phyloP scores from a whole-genome alignment of 2,888 invertebrate genomes.

The Drosophila monieri region DNA sequence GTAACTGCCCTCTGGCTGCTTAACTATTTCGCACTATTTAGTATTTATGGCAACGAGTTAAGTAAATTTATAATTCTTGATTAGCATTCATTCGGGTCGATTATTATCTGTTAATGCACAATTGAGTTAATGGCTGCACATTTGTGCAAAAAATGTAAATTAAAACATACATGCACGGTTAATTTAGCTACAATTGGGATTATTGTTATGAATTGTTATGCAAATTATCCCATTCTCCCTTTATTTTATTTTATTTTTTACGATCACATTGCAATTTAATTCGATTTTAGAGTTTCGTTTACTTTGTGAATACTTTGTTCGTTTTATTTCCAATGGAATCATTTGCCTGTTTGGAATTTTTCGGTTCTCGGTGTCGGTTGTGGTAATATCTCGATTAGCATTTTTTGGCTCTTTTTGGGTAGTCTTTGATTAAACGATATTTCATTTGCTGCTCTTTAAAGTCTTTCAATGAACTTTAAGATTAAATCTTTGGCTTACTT shows the following conservation, averaged over 20 bases:
- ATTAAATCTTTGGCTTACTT: conserved; percentile 48
- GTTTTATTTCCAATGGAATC: conserved; percentile 73
- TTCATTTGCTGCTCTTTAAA: conserved; percentile 20
- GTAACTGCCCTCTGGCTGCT: conserved; percentile 12
- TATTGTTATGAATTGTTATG: conserved; percentile 42
- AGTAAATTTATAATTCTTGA: conserved; percentile 30
- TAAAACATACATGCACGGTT: conserved; percentile 32
- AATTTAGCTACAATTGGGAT: conserved; percentile 34
- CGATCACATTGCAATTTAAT: conserved; percentile 71
- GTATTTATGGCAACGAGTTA: conserved; percentile 34
- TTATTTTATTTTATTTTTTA: conserved; percentile 24
- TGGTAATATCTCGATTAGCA: conserved; percentile 6
- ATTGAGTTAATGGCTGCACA: conserved; percentile 29
- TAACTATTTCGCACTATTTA: conserved; percentile 25
- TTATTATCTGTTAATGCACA: conserved; percentile 29
- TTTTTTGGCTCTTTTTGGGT: not conserved
- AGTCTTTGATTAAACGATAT: not conserved
- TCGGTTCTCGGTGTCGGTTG: conserved; percentile 6
- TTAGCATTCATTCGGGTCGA: conserved; percentile 30
- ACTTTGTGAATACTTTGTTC: conserved; percentile 26
- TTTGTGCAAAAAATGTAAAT: conserved; percentile 35
- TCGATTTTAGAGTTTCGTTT: conserved; percentile 27
- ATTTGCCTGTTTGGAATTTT: conserved; percentile 33
- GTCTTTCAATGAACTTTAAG: conserved; percentile 39
- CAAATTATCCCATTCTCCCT: conserved; percentile 12